These are phyloP conservation scores for Callocephalon fimbriatum DNA, from an alignment of 2,113 vertebrate species.

Conservation along the genomic window DNA sequence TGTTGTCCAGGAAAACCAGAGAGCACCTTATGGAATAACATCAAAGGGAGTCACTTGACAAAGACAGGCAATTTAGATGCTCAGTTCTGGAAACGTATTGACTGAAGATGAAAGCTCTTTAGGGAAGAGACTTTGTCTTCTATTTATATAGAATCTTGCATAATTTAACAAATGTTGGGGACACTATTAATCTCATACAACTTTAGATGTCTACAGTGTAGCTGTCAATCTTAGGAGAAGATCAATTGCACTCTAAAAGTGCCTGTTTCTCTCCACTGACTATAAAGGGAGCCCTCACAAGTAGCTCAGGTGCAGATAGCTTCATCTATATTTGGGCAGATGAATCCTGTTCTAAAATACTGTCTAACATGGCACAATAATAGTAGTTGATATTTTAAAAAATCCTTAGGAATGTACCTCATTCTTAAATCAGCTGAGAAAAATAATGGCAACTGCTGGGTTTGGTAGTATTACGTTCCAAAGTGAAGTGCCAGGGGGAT, in stretches of 20 bases:
- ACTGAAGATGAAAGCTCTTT: conserved; percentile 72
- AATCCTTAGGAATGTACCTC: not conserved
- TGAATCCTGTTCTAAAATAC: conserved; percentile 1
- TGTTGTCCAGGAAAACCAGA: conserved; percentile 58
- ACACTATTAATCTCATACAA: conserved; percentile 70
- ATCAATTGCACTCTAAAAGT: conserved; percentile 68
- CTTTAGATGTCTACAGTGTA: conserved; percentile 70
- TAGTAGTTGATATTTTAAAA: not conserved
- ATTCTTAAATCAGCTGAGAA: not conserved
- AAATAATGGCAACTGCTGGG: not conserved
- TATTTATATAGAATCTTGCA: conserved; percentile 69
- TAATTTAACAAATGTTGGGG: conserved; percentile 72
- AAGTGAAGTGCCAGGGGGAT: not conserved
- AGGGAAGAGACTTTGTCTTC: conserved; percentile 67
- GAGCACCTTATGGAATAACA: conserved; percentile 62
- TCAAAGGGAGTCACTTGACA: conserved; percentile 56
- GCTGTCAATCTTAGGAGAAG: conserved; percentile 73
- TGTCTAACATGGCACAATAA: not conserved
- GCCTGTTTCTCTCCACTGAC: conserved; percentile 41
- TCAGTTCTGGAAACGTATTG: conserved; percentile 63
- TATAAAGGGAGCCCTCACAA: conserved; percentile 68
- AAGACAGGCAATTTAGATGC: conserved; percentile 68
- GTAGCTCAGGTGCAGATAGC: conserved; percentile 48
- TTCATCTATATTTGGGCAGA: conserved; percentile 16
- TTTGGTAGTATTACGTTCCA: not conserved